These are phyloP conservation scores for Cotesia typhae DNA, from an alignment of 1,140 invertebrate species.

Conservation along the genomic window DNA sequence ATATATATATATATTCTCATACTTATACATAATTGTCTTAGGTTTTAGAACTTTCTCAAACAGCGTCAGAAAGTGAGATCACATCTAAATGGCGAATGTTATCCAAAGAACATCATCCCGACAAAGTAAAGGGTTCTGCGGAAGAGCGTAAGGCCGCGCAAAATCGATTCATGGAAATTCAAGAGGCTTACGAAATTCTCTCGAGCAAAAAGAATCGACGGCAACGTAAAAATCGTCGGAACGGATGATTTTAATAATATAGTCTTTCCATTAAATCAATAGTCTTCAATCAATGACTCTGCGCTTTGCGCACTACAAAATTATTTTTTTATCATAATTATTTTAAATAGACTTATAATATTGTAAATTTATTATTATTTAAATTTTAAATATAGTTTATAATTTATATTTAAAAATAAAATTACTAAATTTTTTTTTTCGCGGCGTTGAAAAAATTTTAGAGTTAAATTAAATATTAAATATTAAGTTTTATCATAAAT, in stretches of 20 bases:
- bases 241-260: constrained; percentile 40
- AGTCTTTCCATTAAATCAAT: constrained; percentile 6
- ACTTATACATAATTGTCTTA: constrained; percentile 51
- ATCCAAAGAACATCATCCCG: constrained; percentile 91
- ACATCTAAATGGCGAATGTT: constrained; percentile 81
- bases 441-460: too few relatives aligned
- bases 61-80: constrained; percentile 86
- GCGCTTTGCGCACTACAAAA: too few relatives aligned
- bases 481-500: too few relatives aligned
- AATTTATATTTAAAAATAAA: too few relatives aligned
- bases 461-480: too few relatives aligned
- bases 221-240: constrained; percentile 76
- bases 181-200: constrained; percentile 89
- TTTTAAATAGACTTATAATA: too few relatives aligned
- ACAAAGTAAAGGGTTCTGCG: constrained; percentile 81
- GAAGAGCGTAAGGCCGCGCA: constrained; percentile 74
- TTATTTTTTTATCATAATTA: background rate
- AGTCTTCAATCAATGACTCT: background rate
- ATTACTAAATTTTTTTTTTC: too few relatives aligned
- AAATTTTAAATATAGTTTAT: too few relatives aligned
- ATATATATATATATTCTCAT: background rate
- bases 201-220: constrained; percentile 83
- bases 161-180: constrained; percentile 91
- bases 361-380: too few relatives aligned
- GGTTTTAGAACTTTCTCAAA: constrained; percentile 79